Evolutionary conservation across 2,113 vertebrate genomes (phyloP), one percentile per base, ranked within the genome.

Genomic region (Typhlomys cinereus): DNA sequence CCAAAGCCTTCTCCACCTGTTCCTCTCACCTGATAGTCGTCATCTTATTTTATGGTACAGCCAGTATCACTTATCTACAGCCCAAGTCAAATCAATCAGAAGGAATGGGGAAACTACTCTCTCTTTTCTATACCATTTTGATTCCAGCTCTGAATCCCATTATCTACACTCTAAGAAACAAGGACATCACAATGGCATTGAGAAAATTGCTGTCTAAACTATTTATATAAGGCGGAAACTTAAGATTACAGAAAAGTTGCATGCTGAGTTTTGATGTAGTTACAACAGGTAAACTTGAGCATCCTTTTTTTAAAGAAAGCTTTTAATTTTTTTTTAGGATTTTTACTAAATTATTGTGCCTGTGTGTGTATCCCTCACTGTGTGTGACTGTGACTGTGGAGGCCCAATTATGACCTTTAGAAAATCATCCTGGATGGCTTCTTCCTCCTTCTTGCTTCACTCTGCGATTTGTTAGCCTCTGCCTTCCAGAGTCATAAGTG

Each of bases 1-100:
- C 83, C 1, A 97, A 97, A 66, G 96, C 93, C 46, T 97, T 97
- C 82, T 96, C 92, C 18, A 97, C 95, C 36, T 97, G 95, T 41
- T 96, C 93, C 0, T 95, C 95, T 52, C 95, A 97, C 46, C 57
- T 97, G 20, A 95, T 46, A 0, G 94, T 96, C 64, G 93, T 96
- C 0, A 14, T 91, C 13, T 71, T 95, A 31, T 96, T 95, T 69
- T 97, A 86, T n/a, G 89, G 95, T 69, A 81, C 94, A 2, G 59
- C 61, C 8, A 67, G 66, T 3, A 70, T 93, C 41, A 95, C 85
- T 48, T 96, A 97, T 66, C 64, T 96, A n/a, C 75, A 90, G 7
- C 94, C 87, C 14, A 94, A 80, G 36, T 27, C 90, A 41, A 76
- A 85, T 46, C 54, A 92, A 0, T 81, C 86, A 34, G 66, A 75